phyloP scores from a whole-genome alignment of 23 tunicate genomes.

The Styela clava region DNA sequence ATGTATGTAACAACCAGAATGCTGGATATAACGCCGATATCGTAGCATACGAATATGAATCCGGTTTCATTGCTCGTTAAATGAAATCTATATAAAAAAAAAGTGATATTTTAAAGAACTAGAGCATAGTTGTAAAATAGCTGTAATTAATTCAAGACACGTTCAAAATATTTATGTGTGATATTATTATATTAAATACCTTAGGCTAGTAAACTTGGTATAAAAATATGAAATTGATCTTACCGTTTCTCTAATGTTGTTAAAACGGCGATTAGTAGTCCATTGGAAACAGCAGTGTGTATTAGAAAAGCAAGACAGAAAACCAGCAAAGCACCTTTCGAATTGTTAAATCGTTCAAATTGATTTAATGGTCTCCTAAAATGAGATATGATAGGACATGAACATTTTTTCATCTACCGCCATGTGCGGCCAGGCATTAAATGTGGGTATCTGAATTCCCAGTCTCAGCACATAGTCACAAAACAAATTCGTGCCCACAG shows the following conservation, averaged over 20 bases:
- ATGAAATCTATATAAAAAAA: constrained; percentile 34
- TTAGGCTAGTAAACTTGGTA: too few relatives aligned
- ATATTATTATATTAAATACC: not conserved
- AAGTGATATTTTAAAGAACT: too few relatives aligned
- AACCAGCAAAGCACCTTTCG: constrained; percentile 55
- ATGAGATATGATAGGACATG: too few relatives aligned
- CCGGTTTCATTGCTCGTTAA: constrained; percentile 59
- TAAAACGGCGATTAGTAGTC: constrained; percentile 50
- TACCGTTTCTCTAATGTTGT: constrained; percentile 77
- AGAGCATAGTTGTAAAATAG: not conserved
- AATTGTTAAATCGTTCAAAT: constrained; percentile 18
- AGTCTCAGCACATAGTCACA: too few relatives aligned
- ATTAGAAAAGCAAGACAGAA: constrained; percentile 42
- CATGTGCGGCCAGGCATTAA: too few relatives aligned
- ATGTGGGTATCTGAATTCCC: too few relatives aligned
- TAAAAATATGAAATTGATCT: too few relatives aligned
- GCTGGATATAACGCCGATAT: constrained; percentile 34
- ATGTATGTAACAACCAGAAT: constrained; percentile 54
- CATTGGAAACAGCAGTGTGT: constrained; percentile 76
- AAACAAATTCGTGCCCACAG: too few relatives aligned
- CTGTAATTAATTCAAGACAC: not conserved
- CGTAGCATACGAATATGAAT: constrained; percentile 68
- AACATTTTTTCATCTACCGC: too few relatives aligned
- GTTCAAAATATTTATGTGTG: not conserved
- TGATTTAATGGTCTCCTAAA: too few relatives aligned